Evolutionary conservation across 1,140 invertebrate genomes (phyloP).

Genomic region (Asbolus verrucosus): DNA sequence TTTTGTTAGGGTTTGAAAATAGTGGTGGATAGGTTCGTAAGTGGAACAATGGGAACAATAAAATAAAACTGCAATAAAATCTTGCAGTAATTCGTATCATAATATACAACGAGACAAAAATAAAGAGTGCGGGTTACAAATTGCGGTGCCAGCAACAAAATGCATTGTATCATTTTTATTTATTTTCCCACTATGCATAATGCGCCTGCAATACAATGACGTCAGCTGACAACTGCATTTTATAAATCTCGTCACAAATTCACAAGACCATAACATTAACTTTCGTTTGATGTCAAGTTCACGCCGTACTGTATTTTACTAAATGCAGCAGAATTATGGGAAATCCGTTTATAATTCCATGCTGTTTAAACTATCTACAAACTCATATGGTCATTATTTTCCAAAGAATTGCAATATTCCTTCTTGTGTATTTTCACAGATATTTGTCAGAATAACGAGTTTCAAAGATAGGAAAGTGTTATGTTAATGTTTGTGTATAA

Average conservation of each 20-base stretch:
- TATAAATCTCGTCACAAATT: conserved; percentile 22
- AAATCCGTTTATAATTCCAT: conserved; percentile 5
- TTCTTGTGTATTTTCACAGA: no score
- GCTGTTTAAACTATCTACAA: neutral
- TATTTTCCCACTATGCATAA: conserved; percentile 22
- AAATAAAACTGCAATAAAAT: conserved; percentile 31
- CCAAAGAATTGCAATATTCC: neutral
- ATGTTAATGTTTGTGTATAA: neutral
- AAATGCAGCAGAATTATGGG: neutral
- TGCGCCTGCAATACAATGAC: conserved; percentile 8
- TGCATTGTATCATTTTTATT: conserved; percentile 31
- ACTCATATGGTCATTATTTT: neutral
- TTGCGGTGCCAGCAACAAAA: conserved; percentile 26
- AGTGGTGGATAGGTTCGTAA: conserved; percentile 16
- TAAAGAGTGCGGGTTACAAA: conserved; percentile 26
- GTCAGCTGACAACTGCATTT: conserved; percentile 26
- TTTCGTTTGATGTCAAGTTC: conserved; percentile 1
- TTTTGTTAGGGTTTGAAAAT: conserved; percentile 17
- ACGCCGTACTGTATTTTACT: neutral
- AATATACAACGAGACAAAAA: conserved; percentile 20
- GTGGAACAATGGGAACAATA: conserved; percentile 10
- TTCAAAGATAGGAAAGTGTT: neutral
- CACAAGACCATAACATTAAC: conserved; percentile 27
- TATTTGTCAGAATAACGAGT: conserved; percentile 12
- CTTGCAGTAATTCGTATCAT: conserved; percentile 20